Evolutionary conservation across 2,888 invertebrate species (phyloP).

Genomic region (Timema podura): DNA sequence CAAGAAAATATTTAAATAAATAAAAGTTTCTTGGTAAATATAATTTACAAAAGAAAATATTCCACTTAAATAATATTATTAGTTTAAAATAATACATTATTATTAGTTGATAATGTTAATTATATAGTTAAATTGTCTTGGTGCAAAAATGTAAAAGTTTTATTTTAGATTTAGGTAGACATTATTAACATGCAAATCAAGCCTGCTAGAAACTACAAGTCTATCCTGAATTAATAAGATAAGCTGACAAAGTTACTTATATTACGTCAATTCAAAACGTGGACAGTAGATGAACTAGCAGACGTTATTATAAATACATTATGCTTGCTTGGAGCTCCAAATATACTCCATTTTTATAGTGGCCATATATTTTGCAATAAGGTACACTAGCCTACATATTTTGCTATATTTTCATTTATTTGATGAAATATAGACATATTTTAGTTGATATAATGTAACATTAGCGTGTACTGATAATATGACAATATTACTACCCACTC

Average conservation of each 20-base stretch:
- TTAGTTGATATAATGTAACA: neutral
- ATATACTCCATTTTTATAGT: neutral
- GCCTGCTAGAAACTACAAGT: neutral
- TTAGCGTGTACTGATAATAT: too few relatives aligned
- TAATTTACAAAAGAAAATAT: too few relatives aligned
- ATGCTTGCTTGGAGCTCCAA: neutral
- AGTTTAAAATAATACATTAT: too few relatives aligned
- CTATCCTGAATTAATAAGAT: neutral
- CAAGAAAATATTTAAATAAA: too few relatives aligned
- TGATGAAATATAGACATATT: neutral
- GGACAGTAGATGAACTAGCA: slow-evolving; percentile 3
- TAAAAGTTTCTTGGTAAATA: too few relatives aligned
- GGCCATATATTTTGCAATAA: slow-evolving; percentile 1
- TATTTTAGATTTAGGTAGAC: neutral
- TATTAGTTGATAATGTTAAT: too few relatives aligned
- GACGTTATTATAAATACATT: neutral
- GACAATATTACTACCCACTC: too few relatives aligned
- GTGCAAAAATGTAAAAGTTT: too few relatives aligned
- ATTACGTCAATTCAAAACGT: neutral
- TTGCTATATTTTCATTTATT: neutral
- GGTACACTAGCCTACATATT: neutral
- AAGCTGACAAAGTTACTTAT: neutral
- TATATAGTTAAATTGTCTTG: too few relatives aligned
- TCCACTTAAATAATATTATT: too few relatives aligned
- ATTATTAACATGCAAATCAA: neutral